Evolutionary conservation across 2,888 invertebrate genomes (phyloP), one percentile per base, ranked within the genome.

Genomic region (Luffia ferchaultella): DNA sequence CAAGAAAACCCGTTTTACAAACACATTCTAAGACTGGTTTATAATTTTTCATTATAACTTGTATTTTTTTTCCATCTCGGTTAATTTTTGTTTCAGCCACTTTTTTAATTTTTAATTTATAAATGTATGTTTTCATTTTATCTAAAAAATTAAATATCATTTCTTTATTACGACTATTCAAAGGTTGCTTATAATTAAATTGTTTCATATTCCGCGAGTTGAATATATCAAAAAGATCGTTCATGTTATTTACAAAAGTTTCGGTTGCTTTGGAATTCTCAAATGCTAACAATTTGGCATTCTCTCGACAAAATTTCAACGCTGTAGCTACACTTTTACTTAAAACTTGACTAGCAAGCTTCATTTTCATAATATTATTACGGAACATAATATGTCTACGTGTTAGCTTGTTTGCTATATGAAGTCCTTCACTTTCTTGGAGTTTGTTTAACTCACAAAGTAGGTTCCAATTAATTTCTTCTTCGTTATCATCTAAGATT

Each of bases 11-110:
- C 20, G 19, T 2, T 46, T 20, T 18, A 46, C 15, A 7, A 46
- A 19, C 18, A 15, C 20, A 46, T 15, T 19, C 20, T n/a, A 15
- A n/a, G n/a, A n/a, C n/a, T n/a, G n/a, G n/a, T n/a, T n/a, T n/a
- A n/a, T n/a, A n/a, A 18, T 45, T 9, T 40, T 2, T 45, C 16
- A 45, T n/a, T n/a, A 45, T n/a, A n/a, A n/a, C n/a, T n/a, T n/a
- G n/a, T n/a, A 18, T 18, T 45, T 45, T 45, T 45, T 45, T 45
- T 45, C n/a, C 20, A 19, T 19, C 19, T 45, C 45, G 45, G 20
- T 45, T 45, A 19, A 20, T 45, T 45, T 45, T 45, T 45, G 20
- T 45, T 45, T 45, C 20, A 7, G 16, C 20, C 45, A 18, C 18
- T 20, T 20, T 20, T 18, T 20, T 45, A 3, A n/a, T n/a, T 45